Evolutionary conservation across 2,797 vertebrate species (phyloP), one percentile per base, ranked within the genome.

Genomic region (Xenops minutus): DNA sequence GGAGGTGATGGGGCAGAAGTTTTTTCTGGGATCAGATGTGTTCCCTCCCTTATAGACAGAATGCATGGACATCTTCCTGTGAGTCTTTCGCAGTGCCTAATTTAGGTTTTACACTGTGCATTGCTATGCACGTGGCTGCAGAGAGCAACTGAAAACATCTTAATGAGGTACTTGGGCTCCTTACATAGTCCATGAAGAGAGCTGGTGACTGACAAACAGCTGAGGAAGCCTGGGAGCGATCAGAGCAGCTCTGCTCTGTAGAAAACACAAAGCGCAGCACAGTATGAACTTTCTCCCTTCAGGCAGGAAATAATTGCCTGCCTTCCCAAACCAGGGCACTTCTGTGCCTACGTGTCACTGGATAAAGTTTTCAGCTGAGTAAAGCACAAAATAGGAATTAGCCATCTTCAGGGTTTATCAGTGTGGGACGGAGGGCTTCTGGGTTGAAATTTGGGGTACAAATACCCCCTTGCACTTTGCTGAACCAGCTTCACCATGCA

Each of bases 301-400:
- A 95, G 95, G 95, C 92, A 95, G 80, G 88, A 97, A 95, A 96
- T 97, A 97, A 97, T 96, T 96, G 71, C 90, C 85, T 95, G 85
- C 88, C 88, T 95, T 93, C 93, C 83, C 93, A 93, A 95, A 88
- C 90, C 95, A 92, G 93, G 90, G 94, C 59, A 43, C 52, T 86
- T 79, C 88, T 73, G n/a, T 66, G 63, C 51, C 88, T 85, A 2
- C 2, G 0, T 95, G 93, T 77, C 82, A 80, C 61, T 64, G 64
- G 74, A 69, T 86, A 43, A 88, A 93, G 67, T 94, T 96, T 92
- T 76, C 67, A 83, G 85, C 93, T 88, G 71, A 93, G 71, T 24
- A 72, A 90, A 85, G 76, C 73, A 66, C 80, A 82, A 87, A 88
- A 52, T 5, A 66, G 29, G 62, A 93, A n/a, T 69, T 44, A 90